phyloP scores from a whole-genome alignment of 2,113 vertebrate genomes.

The Zosterops pallidus region DNA sequence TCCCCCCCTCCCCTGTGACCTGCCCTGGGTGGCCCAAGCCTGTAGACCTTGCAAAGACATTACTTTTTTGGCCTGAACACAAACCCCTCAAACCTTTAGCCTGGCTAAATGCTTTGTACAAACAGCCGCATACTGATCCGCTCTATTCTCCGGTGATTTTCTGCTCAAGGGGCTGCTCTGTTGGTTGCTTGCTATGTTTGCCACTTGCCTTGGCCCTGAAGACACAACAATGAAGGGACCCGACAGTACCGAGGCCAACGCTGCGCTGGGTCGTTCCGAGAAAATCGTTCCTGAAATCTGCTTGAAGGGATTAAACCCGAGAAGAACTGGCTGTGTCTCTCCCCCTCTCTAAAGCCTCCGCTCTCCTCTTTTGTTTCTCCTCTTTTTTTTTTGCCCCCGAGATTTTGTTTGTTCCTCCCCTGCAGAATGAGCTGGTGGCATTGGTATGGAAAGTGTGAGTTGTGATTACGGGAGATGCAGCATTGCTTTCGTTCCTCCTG shows the following conservation, averaged over 20 bases:
- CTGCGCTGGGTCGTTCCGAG: background rate
- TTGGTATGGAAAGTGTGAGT: constrained; percentile 38
- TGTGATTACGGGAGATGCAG: background rate
- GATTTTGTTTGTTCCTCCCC: constrained; percentile 5
- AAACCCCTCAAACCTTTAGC: constrained; percentile 55
- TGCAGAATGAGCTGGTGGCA: background rate
- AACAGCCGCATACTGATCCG: constrained; percentile 54
- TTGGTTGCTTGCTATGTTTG: constrained; percentile 54
- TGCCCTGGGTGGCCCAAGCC: constrained; percentile 70
- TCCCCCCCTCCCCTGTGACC: constrained; percentile 50
- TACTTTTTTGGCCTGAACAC: constrained; percentile 71
- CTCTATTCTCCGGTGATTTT: constrained; percentile 65
- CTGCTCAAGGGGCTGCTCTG: constrained; percentile 61
- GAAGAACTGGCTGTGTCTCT: constrained; percentile 71
- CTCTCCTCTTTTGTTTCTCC: constrained; percentile 30
- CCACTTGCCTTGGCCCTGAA: constrained; percentile 17
- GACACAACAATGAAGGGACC: background rate
- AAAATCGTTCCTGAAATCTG: constrained; percentile 58
- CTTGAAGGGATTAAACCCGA: constrained; percentile 58
- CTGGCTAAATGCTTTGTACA: constrained; percentile 62
- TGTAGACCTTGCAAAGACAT: constrained; percentile 65
- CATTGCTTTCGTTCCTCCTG: background rate
- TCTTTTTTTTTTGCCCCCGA: background rate
- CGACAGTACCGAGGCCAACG: constrained; percentile 34
- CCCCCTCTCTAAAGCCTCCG: background rate